Conservation (phyloP, 2,113 vertebrate genomes). For the Arizona elegans region DNA sequence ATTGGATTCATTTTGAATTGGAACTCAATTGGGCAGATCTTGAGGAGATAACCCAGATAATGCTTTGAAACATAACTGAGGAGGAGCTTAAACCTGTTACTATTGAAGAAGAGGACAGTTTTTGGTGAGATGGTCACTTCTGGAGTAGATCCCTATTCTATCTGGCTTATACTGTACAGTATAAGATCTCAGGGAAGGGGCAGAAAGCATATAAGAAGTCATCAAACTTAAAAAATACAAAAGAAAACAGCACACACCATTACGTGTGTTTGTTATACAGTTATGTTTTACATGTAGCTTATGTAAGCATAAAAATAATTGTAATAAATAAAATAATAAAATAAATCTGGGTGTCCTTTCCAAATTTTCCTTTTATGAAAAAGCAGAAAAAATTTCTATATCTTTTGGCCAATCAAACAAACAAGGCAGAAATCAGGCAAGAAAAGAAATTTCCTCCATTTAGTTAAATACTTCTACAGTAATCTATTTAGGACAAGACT, state of each 20-base stretch:
- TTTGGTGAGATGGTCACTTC: neutral
- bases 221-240: neutral
- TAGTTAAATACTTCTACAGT: neutral
- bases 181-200: neutral
- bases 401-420: neutral
- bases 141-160: neutral
- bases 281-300: neutral
- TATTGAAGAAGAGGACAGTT: neutral
- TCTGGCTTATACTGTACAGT: neutral
- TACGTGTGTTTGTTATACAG: neutral
- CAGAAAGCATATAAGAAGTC: neutral
- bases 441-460: neutral
- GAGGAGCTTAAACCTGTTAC: neutral
- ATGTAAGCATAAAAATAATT: neutral
- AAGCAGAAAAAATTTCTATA: neutral
- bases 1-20: neutral
- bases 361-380: neutral
- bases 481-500: neutral
- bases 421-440: neutral
- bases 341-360: neutral
- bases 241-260: neutral
- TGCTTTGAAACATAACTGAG: neutral
- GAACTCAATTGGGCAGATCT: neutral
- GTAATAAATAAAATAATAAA: neutral
- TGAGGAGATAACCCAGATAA: neutral